phyloP scores from a whole-genome alignment of 2,888 invertebrate genomes.

The Chrysotoxum bicinctum region DNA sequence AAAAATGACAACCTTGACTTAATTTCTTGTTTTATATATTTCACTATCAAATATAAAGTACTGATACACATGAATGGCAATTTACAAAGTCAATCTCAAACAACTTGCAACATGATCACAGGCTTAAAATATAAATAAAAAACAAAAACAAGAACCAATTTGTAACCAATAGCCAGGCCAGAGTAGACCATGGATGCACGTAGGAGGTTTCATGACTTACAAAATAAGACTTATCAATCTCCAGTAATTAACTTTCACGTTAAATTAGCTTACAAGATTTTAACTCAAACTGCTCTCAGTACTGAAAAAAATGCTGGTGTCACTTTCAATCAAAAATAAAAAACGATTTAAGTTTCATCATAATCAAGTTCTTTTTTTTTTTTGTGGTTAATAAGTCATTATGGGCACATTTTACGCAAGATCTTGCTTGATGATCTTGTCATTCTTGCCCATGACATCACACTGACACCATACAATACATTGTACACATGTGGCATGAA shows the following conservation, averaged over 20 bases:
- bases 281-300: not conserved
- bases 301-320: not conserved
- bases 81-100: constrained; percentile 1
- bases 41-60: constrained; percentile 33
- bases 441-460: constrained; percentile 19
- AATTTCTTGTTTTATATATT: constrained; percentile 8
- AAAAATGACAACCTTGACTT: constrained; percentile 41
- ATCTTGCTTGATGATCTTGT: constrained; percentile 10
- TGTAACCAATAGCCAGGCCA: constrained; percentile 3
- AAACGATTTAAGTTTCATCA: constrained; percentile 1
- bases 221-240: constrained; percentile 13
- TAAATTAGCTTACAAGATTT: constrained; percentile 24
- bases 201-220: constrained; percentile 1
- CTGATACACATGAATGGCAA: constrained; percentile 16
- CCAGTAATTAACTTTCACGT: constrained; percentile 17
- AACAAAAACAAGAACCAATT: constrained; percentile 1
- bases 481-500: not conserved
- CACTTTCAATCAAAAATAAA: constrained; percentile 17
- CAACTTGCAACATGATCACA: constrained; percentile 26
- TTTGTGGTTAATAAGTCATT: not conserved
- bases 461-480: not conserved
- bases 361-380: not conserved
- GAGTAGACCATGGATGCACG: not conserved
- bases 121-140: not conserved
- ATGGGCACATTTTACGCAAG: not conserved